Percentiles rank a stretch among this genome's conserved stretches.
These are phyloP conservation scores for Loriculus beryllinus DNA, from an alignment of 2,797 vertebrate species.

Conservation along the genomic window DNA sequence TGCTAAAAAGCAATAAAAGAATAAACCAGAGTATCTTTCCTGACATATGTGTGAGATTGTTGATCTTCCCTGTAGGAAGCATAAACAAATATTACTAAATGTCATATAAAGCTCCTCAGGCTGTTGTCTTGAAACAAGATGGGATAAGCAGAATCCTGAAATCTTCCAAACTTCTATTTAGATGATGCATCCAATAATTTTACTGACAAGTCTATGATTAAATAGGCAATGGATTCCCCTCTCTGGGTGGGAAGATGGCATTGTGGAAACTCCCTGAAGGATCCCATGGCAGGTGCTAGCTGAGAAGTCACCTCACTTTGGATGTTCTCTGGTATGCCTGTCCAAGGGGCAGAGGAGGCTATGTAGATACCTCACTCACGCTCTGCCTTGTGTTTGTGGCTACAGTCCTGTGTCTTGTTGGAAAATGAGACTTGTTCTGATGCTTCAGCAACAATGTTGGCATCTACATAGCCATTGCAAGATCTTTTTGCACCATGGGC, in stretches of 20 bases:
- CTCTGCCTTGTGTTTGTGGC: background rate
- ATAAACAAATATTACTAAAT: background rate
- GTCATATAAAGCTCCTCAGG: background rate
- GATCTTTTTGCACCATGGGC: background rate
- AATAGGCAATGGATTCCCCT: background rate
- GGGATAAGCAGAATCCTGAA: background rate
- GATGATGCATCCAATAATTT: background rate
- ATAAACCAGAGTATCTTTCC: background rate
- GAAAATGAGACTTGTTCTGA: background rate
- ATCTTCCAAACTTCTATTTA: background rate
- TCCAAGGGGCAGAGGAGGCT: background rate
- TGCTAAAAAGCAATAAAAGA: background rate
- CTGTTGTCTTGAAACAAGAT: background rate
- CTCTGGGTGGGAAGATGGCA: background rate
- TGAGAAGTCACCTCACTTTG: background rate
- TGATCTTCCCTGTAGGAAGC: background rate
- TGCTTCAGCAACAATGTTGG: background rate
- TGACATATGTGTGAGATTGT: background rate
- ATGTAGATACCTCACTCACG: accelerated
- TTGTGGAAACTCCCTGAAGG: background rate
- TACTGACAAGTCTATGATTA: background rate
- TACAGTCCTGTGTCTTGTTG: background rate
- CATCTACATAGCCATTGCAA: background rate
- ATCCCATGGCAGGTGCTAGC: accelerated
- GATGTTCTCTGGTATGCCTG: background rate